These are phyloP conservation scores for Stegastes partitus DNA, from an alignment of 2,113 vertebrate genomes.

Conservation along the genomic window DNA sequence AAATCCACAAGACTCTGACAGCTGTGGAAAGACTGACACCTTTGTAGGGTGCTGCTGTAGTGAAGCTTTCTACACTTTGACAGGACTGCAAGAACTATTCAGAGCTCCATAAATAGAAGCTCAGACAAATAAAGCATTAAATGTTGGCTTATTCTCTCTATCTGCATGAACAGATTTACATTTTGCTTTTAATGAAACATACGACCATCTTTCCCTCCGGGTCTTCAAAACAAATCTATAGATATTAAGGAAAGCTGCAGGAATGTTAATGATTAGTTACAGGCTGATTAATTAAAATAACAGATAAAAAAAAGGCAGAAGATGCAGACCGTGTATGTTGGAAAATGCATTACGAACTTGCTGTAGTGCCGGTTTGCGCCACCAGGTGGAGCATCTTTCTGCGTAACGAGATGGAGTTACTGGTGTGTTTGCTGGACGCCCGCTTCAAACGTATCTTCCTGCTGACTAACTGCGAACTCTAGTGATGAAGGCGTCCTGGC, in stretches of 20 bases:
- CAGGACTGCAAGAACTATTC: neutral
- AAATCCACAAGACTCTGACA: slow-evolving; percentile 41
- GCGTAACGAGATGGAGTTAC: no score
- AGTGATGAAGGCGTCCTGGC: no score
- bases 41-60: slow-evolving; percentile 7
- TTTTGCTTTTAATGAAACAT: slow-evolving; percentile 16
- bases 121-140: neutral
- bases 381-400: no score
- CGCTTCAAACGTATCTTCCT: no score
- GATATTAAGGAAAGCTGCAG: neutral
- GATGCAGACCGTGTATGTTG: no score
- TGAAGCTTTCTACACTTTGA: slow-evolving; percentile 1
- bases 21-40: slow-evolving; percentile 34
- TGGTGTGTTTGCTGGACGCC: no score
- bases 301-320: no score
- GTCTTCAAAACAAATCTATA: slow-evolving; percentile 16
- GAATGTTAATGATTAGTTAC: no score
- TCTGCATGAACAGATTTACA: neutral
- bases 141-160: neutral
- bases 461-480: no score
- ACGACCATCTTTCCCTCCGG: neutral
- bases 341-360: no score
- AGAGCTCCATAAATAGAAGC: neutral
- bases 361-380: no score
- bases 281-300: no score